phyloP scores from a whole-genome alignment of 2,113 vertebrate species.

The Chlorodrepanis virens region DNA sequence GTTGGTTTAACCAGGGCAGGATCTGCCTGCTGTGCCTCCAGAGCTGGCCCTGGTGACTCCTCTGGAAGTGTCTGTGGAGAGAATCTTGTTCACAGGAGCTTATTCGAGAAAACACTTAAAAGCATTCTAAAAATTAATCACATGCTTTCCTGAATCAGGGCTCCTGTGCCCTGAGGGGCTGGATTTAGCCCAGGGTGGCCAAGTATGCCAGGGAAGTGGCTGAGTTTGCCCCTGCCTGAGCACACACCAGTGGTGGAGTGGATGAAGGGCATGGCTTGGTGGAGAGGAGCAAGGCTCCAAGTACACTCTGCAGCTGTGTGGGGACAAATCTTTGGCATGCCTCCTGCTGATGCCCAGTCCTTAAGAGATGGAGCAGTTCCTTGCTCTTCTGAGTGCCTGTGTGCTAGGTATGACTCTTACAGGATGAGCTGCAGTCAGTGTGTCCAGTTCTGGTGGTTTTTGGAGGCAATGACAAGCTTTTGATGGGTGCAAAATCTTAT shows the following conservation, averaged over 20 bases:
- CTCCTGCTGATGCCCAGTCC: not conserved
- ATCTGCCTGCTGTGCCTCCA: not conserved
- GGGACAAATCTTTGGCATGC: not conserved
- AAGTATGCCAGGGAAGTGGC: not conserved
- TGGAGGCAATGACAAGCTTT: not conserved
- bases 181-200: not conserved
- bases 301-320: not conserved
- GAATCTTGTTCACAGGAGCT: not conserved
- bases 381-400: not conserved
- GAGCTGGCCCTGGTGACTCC: not conserved
- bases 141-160: not conserved
- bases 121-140: not conserved
- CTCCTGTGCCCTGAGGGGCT: not conserved
- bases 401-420: accelerated
- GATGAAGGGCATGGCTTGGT: accelerated
- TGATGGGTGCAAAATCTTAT: not conserved
- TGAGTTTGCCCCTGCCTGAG: not conserved
- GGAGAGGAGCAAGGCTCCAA: not conserved
- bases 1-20: not conserved
- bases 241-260: accelerated
- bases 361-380: not conserved
- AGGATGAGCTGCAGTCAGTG: not conserved
- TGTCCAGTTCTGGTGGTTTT: not conserved
- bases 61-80: not conserved
- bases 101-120: not conserved